These are phyloP conservation scores for Sicus ferrugineus DNA, from an alignment of 2,888 invertebrate species.

Conservation along the genomic window DNA sequence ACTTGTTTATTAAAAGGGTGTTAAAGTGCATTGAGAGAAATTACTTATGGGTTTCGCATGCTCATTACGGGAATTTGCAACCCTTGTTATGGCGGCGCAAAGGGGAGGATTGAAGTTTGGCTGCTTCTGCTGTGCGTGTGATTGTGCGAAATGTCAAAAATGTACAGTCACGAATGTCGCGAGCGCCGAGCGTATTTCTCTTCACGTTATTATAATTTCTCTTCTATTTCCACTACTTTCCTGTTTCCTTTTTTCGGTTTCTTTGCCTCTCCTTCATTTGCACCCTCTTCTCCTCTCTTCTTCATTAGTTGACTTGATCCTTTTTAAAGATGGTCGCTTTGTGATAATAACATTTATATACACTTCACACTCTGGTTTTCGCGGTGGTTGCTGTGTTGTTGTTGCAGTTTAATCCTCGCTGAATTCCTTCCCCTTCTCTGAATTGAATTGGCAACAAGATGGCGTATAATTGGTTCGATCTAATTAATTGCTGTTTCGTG, in stretches of 20 bases:
- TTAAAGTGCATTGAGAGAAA: conserved; percentile 17
- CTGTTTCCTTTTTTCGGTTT: background rate
- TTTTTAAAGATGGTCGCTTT: conserved; percentile 22
- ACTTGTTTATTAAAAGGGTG: conserved; percentile 23
- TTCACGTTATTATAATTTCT: too few species aligned
- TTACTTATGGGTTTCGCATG: conserved; percentile 15
- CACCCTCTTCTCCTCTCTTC: background rate
- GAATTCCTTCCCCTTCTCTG: background rate
- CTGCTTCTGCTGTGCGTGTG: too few species aligned
- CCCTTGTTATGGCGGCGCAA: too few species aligned
- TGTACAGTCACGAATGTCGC: conserved; percentile 21
- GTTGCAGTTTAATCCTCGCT: background rate
- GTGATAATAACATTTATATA: conserved; percentile 14
- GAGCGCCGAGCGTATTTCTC: too few species aligned
- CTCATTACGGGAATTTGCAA: conserved; percentile 19
- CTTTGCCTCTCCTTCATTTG: background rate
- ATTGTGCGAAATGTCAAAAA: conserved; percentile 8
- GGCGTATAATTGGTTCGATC: conserved; percentile 14
- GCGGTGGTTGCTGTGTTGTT: background rate
- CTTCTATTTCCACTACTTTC: too few species aligned
- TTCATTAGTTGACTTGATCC: background rate
- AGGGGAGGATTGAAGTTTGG: too few species aligned
- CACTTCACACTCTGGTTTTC: background rate
- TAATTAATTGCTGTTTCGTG: too few species aligned
- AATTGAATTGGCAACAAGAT: conserved; percentile 12